Evolutionary conservation across 1,140 invertebrate species (phyloP).

Genomic region (Aplysia californica): DNA sequence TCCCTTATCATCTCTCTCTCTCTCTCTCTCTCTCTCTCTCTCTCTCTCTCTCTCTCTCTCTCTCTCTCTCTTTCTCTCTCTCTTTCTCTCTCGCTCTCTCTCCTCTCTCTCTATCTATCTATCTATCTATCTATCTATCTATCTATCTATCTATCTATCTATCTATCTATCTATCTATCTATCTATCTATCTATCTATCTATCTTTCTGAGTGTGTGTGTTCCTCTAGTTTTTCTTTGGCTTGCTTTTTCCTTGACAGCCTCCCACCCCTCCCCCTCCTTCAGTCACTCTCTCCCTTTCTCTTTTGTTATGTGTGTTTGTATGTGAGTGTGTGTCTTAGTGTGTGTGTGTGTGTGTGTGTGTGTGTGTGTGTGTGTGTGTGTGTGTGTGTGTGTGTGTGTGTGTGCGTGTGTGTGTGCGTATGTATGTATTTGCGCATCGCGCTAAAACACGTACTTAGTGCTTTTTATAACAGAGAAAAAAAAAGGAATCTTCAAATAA

Average conservation of each 20-base stretch:
- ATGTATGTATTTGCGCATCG: too few relatives aligned
- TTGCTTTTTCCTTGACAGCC: neutral
- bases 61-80: neutral
- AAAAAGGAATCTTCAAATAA: too few relatives aligned
- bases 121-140: constrained; percentile 5
- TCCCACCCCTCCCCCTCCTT: neutral
- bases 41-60: constrained; percentile 2
- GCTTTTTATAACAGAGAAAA: too few relatives aligned
- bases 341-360: constrained; percentile 11
- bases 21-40: constrained; percentile 6
- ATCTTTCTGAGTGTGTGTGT: neutral
- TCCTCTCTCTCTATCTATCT: constrained; percentile 1
- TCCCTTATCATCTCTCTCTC: neutral
- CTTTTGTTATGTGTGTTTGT: neutral
- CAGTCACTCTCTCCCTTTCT: neutral
- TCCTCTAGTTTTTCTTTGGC: neutral
- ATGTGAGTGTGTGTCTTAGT: neutral
- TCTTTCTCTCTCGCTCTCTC: neutral
- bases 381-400: neutral
- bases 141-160: constrained; percentile 2
- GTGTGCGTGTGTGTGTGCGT: too few relatives aligned
- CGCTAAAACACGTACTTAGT: too few relatives aligned
- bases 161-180: neutral
- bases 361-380: neutral
- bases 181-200: neutral